phyloP scores from a whole-genome alignment of 2,113 vertebrate genomes.

The Periophthalmodon schlosseri region DNA sequence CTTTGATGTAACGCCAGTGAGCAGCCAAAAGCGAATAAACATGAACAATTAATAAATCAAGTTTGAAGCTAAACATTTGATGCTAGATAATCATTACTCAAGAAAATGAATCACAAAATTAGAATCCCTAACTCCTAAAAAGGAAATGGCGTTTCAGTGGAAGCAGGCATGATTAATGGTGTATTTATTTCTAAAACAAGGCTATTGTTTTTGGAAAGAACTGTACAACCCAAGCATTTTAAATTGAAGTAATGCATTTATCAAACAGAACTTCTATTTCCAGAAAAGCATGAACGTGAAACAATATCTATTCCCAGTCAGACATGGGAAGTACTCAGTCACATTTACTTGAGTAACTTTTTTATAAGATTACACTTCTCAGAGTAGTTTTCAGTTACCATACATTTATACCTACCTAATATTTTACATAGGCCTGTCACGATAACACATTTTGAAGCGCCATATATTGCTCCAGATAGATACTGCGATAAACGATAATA shows the following conservation, averaged over 20 bases:
- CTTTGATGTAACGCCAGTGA: too few species aligned
- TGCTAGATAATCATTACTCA: neutral
- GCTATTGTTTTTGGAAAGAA: slow-evolving; percentile 6
- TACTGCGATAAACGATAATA: too few species aligned
- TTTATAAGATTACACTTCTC: too few species aligned
- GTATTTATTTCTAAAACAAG: slow-evolving; percentile 9
- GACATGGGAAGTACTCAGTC: too few species aligned
- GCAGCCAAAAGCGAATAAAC: too few species aligned
- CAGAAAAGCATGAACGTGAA: neutral
- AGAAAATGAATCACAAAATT: neutral
- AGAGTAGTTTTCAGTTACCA: too few species aligned
- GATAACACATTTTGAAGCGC: too few species aligned
- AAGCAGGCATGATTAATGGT: neutral
- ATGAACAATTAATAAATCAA: neutral
- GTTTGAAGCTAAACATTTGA: neutral
- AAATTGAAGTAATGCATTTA: neutral
- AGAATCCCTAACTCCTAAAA: neutral
- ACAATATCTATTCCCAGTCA: neutral
- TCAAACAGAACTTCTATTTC: neutral
- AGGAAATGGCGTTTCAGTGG: neutral
- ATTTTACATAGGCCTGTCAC: too few species aligned
- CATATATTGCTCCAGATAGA: too few species aligned
- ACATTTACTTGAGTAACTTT: too few species aligned
- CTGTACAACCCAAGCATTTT: slow-evolving; percentile 5
- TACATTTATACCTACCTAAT: too few species aligned